phyloP scores from a whole-genome alignment of 35 echinoderm and acorn worm species.

The Patiria miniata region DNA sequence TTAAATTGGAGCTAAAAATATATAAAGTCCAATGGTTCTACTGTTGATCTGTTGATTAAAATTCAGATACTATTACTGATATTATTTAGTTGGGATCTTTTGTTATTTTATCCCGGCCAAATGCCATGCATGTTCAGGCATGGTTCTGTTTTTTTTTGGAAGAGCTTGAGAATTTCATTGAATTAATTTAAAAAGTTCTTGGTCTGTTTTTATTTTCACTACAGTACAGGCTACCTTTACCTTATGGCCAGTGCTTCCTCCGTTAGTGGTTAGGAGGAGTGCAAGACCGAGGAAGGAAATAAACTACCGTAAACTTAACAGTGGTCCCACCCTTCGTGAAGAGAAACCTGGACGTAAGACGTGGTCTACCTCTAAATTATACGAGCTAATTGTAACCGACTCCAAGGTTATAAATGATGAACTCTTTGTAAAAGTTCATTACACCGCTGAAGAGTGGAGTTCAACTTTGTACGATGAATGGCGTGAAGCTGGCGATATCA shows the following conservation, averaged over 20 bases:
- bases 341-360: background rate
- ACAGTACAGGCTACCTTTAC: background rate
- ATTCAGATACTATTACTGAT: no score
- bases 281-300: background rate
- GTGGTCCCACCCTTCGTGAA: background rate
- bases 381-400: constrained; percentile 34
- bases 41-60: no score
- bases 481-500: constrained; percentile 38
- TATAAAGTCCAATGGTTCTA: no score
- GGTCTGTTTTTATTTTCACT: background rate
- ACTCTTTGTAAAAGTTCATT: constrained; percentile 50
- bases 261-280: constrained; percentile 4
- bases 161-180: no score
- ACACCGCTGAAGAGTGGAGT: constrained; percentile 47
- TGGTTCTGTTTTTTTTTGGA: no score
- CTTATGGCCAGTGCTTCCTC: background rate
- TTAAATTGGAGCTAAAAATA: no score
- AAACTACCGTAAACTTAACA: background rate
- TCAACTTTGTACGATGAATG: background rate
- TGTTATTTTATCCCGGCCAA: no score
- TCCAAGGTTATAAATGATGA: constrained; percentile 43
- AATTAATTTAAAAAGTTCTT: no score
- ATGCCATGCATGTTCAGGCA: no score
- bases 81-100: no score
- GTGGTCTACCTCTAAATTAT: constrained; percentile 54